These are phyloP conservation scores for Nibea coibor DNA, from an alignment of 2,113 vertebrate species.

Conservation along the genomic window DNA sequence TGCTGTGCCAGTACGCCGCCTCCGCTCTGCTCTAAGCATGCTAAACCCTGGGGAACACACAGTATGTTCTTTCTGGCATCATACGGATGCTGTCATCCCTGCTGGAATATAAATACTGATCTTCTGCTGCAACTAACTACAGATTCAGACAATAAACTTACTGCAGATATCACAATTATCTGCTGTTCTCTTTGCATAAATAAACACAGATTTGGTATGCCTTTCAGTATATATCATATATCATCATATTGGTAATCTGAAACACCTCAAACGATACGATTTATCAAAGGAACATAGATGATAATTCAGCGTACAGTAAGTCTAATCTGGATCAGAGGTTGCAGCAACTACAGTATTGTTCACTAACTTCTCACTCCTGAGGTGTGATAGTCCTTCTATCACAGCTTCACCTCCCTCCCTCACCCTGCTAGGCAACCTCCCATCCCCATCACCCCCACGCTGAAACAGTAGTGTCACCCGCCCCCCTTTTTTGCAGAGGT, in stretches of 20 bases:
- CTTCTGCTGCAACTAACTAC: conserved; percentile 49
- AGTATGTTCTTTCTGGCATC: conserved; percentile 25
- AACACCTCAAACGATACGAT: neutral
- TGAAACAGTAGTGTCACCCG: conserved; percentile 65
- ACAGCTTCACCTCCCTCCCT: conserved; percentile 61
- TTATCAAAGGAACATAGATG: neutral
- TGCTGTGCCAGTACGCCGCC: conserved; percentile 67
- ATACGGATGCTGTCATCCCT: conserved; percentile 13
- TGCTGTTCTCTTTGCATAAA: neutral
- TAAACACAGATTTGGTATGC: neutral
- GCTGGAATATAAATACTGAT: conserved; percentile 49
- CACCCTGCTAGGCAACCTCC: neutral
- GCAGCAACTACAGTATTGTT: conserved; percentile 68
- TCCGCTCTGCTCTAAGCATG: conserved; percentile 71
- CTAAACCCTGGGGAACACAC: conserved; percentile 55
- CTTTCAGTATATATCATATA: neutral
- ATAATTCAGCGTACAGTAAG: conserved; percentile 18
- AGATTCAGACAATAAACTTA: conserved; percentile 53
- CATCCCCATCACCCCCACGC: conserved; percentile 1
- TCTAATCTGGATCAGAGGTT: conserved; percentile 50
- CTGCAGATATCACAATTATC: conserved; percentile 16
- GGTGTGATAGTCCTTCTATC: conserved; percentile 28
- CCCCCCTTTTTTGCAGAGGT: conserved; percentile 95
- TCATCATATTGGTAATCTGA: neutral
- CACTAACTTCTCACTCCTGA: conserved; percentile 65